Conservation (phyloP, 2,888 invertebrate species). For the Macrophya alboannulata region DNA sequence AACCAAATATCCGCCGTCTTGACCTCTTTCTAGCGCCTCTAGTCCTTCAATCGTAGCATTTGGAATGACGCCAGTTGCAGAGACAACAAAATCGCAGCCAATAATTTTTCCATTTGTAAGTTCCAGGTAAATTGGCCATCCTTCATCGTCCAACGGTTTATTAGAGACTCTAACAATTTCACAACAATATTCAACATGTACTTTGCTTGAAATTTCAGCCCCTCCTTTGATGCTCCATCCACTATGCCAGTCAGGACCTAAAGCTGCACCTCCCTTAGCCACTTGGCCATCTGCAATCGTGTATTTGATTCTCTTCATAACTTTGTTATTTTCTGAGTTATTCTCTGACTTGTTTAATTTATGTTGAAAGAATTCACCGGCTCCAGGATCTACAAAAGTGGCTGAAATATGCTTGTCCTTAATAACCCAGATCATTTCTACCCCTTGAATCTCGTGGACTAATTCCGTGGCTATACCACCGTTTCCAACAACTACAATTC, state of each 20-base stretch:
- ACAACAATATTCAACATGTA: slow-evolving; percentile 80
- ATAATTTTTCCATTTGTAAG: slow-evolving; percentile 88
- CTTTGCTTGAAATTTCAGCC: slow-evolving; percentile 79
- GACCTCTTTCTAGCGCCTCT: slow-evolving; percentile 81
- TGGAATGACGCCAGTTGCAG: slow-evolving; percentile 96
- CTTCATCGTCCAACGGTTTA: slow-evolving; percentile 71
- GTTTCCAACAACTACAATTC: slow-evolving; percentile 95
- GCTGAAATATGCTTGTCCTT: slow-evolving; percentile 96
- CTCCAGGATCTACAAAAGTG: slow-evolving; percentile 97
- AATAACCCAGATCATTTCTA: slow-evolving; percentile 96
- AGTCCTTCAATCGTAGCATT: slow-evolving; percentile 84
- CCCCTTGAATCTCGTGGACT: slow-evolving; percentile 91
- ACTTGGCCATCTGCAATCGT: slow-evolving; percentile 82
- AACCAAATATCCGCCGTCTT: slow-evolving; percentile 93
- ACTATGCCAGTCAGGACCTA: slow-evolving; percentile 98
- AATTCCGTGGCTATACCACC: slow-evolving; percentile 99
- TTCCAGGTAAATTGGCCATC: slow-evolving; percentile 88
- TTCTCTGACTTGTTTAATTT: slow-evolving; percentile 74
- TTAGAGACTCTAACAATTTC: slow-evolving; percentile 83
- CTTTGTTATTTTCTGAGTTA: slow-evolving; percentile 69
- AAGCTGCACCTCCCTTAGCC: slow-evolving; percentile 89
- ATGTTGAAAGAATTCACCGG: slow-evolving; percentile 94
- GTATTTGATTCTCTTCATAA: slow-evolving; percentile 86
- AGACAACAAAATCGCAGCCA: slow-evolving; percentile 95
- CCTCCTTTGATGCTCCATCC: slow-evolving; percentile 84